Evolutionary conservation across 2,888 invertebrate genomes (phyloP), one percentile per base, ranked within the genome.

Genomic region (Ectemnius lituratus): DNA sequence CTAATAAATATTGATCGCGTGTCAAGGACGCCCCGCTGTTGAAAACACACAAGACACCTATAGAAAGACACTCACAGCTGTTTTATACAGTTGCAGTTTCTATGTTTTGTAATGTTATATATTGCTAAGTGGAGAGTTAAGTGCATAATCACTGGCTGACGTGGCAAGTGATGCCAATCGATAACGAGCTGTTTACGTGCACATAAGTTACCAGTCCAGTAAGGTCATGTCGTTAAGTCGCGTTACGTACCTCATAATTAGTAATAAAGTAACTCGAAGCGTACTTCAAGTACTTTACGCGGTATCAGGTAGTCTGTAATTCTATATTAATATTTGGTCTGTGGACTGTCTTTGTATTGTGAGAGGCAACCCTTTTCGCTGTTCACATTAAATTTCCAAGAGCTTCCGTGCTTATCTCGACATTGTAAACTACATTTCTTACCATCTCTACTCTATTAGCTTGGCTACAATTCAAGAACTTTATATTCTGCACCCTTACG

Each of bases 211-310:
- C 16, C 61, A 20, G 20, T n/a, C 23, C 6, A 47, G 20, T 16
- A 52, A 14, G 52, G 52, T 11, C 52, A 65, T 67, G 66, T 70
- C 64, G 65, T 62, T 16, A 56, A 68, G 57, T 56, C 23, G 20
- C 57, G 63, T 70, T 70, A 71, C 68, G 69, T 74, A 74, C 73
- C 77, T 80, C 83, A 77, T 84, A 85, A 85, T 80, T 83, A 82
- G 81, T 69, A 82, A 84, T 84, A 83, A 84, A 85, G 79, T 75
- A 82, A 81, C 78, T 69, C 69, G 79, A 78, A 75, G 69, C 74
- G 62, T 73, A 68, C 70, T 73, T 67, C 23, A 23, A 23, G 11
- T 37, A 11, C 71, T 47, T 45, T 20, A 52, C 47, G 58, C 2
- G 11, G 56, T 73, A 71, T 73, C 67, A 59, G 62, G 67, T 71